Base-by-base conservation (phyloP, 2,888 invertebrate species). In the Sminthurinus aureus region DNA sequence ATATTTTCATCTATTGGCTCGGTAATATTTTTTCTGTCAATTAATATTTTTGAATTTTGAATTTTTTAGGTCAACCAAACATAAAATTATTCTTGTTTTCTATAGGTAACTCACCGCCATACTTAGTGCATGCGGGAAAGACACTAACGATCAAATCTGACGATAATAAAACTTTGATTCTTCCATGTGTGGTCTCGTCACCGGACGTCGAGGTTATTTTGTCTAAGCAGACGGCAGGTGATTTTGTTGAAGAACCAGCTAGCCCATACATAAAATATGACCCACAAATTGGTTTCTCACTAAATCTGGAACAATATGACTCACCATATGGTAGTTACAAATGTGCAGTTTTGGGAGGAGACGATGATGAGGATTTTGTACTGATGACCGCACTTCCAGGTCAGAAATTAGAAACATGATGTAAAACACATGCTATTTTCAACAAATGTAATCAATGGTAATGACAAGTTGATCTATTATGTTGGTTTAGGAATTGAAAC, bases 1-100 rank as follows among this genome's bases (percentile, higher is more conserved):
- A 76, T 64, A 85, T 87, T 83, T 88, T 86, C 78, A 79, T 88
- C 24, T 88, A 86, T 79, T 87, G 87, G 85, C 82, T 86, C 85
- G 88, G 88, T 87, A 81, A 50, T n/a, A n/a, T n/a, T n/a, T n/a
- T n/a, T n/a, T n/a, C n/a, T n/a, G n/a, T n/a, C n/a, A n/a, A n/a
- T n/a, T n/a, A n/a, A n/a, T n/a, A n/a, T n/a, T n/a, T n/a, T n/a
- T n/a, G n/a, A n/a, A n/a, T n/a, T n/a, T n/a, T n/a, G n/a, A n/a
- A n/a, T n/a, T n/a, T n/a, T n/a, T n/a, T n/a, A n/a, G 9, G 69
- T 22, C 8, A 69, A 69, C 20, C 18, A 9, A 75, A 75, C 24
- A 75, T 8, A 26, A 11, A 52, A 52, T 52, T 11, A 52, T 52
- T 50, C 64, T 26, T 22, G 12, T 79, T 79, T 26, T 58, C 1